Base-by-base conservation (phyloP, 2,113 vertebrate genomes). In the Silurus meridionalis region DNA sequence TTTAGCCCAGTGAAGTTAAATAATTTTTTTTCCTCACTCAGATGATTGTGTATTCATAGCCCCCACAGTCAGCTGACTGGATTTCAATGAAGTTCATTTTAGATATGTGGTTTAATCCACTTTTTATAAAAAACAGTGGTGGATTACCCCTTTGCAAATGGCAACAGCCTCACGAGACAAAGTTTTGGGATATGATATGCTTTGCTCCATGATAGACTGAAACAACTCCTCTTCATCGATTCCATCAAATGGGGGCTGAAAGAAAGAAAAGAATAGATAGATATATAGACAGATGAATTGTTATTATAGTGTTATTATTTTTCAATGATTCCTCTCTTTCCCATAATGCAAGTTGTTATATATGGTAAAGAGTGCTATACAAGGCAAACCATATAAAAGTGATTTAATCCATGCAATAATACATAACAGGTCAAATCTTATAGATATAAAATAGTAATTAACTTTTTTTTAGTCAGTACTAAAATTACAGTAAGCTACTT, bases 171-270 rank as follows among this genome's bases (percentile, higher is more conserved):
- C 97, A 14, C 96, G 94, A 78, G 96, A 96, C 63, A 98, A 95
- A 21, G 93, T 95, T 91, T 97, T 98, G 1, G 97, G 97, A 91
- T 98, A 98, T 7, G 95, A 93, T 86, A 98, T 96, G 0, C 94
- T 95, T 86, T 97, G 97, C 87, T 97, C 97, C 96, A 97, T 96
- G 91, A 98, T 97, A 85, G 96, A 96, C 93, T 98, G 97, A 85
- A 98, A 97, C 88, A 98, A 92, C 90, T 97, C 97, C 88, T 98
- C 97, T 89, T 98, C 97, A 5, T 97, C 97, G 50, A 97, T 95
- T 7, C 97, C 97, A 57, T 97, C 96, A 90, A 97, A 97, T 2
- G 96, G 96, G 4, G 97, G 96, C 97, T 97, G 69, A 60, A 60
- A 67, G 79, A 61, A 53, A 82, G 69, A 80, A 37, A 37, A 37